A percentile compares a stretch with the other conserved stretches of the same genome.
Evolutionary conservation across 2,797 vertebrate genomes (phyloP).

Genomic region (Sitta carolinensis): DNA sequence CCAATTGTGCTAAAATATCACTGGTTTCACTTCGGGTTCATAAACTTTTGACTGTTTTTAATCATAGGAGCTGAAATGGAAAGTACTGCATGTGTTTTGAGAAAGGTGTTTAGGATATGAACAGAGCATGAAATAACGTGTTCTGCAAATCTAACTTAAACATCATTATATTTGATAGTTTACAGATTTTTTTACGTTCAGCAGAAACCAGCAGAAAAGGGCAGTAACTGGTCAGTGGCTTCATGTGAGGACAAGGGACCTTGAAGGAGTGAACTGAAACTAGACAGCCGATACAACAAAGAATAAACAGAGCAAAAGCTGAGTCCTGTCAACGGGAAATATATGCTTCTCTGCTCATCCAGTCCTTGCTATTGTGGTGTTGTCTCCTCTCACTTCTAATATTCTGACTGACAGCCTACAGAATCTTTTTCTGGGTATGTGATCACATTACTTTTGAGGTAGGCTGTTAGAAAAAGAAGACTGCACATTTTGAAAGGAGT

Average conservation of each 20-base stretch:
- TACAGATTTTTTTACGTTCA: background rate
- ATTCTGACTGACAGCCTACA: background rate
- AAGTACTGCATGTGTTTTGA: background rate
- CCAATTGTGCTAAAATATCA: background rate
- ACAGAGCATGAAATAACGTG: background rate
- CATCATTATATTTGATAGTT: background rate
- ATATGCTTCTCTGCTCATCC: background rate
- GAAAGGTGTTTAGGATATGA: background rate
- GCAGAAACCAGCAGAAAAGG: background rate
- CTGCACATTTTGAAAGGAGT: background rate
- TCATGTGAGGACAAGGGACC: background rate
- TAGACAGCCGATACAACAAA: background rate
- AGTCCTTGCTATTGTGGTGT: background rate
- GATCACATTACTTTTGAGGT: background rate
- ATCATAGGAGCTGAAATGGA: background rate
- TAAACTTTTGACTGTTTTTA: background rate
- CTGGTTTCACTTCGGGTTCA: background rate
- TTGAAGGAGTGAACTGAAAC: background rate
- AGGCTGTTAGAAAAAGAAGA: background rate
- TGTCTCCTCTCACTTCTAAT: background rate
- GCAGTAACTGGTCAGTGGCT: background rate
- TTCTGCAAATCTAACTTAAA: background rate
- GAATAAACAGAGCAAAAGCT: background rate
- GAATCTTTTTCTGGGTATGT: background rate
- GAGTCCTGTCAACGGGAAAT: background rate